phyloP scores from a whole-genome alignment of 2,797 vertebrate genomes.

The Todus mexicanus region DNA sequence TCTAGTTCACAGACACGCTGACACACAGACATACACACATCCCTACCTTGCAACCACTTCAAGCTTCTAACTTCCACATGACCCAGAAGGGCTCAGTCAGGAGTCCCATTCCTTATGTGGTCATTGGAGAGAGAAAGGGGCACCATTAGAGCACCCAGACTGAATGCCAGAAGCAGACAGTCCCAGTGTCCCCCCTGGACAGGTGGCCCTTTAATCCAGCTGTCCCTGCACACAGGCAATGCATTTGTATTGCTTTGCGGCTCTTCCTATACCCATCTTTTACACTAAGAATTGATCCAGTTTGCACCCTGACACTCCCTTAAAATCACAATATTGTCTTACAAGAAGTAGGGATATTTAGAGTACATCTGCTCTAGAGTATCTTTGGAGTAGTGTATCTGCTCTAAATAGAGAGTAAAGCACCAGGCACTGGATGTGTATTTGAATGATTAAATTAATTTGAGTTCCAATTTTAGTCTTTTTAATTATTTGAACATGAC shows the following conservation, averaged over 20 bases:
- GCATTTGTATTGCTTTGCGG: background rate
- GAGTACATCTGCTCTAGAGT: background rate
- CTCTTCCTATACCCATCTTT: background rate
- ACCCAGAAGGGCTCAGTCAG: background rate
- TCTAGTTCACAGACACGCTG: background rate
- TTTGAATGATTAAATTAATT: background rate
- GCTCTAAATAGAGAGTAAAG: background rate
- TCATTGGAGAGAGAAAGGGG: background rate
- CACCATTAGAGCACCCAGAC: background rate
- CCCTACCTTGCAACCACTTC: background rate
- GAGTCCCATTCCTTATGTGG: background rate
- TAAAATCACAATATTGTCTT: background rate
- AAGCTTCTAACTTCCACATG: background rate
- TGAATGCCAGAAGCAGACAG: background rate
- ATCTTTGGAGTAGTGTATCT: background rate
- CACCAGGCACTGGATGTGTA: background rate
- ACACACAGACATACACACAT: too few species aligned
- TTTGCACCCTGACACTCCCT: background rate
- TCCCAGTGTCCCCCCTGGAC: too few species aligned
- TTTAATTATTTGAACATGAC: background rate
- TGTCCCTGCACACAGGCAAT: background rate
- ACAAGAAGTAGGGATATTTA: background rate
- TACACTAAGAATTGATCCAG: background rate
- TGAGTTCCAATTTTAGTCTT: background rate
- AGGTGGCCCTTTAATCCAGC: background rate